Percentiles rank a stretch among this genome's conserved stretches.
These are phyloP conservation scores for Amblyraja radiata DNA, from an alignment of 2,797 vertebrate genomes.

Conservation along the genomic window DNA sequence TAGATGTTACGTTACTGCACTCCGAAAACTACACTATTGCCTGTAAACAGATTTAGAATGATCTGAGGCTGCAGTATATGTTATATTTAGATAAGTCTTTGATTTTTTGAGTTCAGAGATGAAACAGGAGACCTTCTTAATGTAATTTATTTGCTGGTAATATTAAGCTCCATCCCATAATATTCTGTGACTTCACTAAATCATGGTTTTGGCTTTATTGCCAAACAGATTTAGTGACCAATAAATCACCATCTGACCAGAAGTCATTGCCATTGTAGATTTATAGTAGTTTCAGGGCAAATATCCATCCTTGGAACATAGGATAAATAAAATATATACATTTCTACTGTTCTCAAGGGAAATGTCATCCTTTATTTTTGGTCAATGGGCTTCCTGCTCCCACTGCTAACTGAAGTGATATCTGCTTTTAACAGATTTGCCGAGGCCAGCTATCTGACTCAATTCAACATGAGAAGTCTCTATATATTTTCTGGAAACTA, in stretches of 20 bases:
- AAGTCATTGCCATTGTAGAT: not conserved
- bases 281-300: not conserved
- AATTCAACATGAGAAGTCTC: too few species aligned
- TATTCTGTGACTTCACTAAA: not conserved
- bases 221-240: not conserved
- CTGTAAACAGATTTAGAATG: too few species aligned
- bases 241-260: not conserved
- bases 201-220: not conserved
- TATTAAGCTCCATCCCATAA: not conserved
- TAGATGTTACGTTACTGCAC: too few species aligned
- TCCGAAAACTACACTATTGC: too few species aligned
- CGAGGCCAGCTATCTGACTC: too few species aligned
- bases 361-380: not conserved
- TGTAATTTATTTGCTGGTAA: not conserved
- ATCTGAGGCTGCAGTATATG: too few species aligned
- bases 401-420: too few species aligned
- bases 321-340: not conserved
- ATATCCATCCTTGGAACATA: not conserved
- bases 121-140: not conserved
- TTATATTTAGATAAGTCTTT: too few species aligned
- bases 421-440: too few species aligned
- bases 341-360: not conserved
- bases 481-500: not conserved
- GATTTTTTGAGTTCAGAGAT: not conserved
- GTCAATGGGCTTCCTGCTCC: too few species aligned